Evolutionary conservation across 2,888 invertebrate species (phyloP).

Genomic region (Dioctria rufipes): DNA sequence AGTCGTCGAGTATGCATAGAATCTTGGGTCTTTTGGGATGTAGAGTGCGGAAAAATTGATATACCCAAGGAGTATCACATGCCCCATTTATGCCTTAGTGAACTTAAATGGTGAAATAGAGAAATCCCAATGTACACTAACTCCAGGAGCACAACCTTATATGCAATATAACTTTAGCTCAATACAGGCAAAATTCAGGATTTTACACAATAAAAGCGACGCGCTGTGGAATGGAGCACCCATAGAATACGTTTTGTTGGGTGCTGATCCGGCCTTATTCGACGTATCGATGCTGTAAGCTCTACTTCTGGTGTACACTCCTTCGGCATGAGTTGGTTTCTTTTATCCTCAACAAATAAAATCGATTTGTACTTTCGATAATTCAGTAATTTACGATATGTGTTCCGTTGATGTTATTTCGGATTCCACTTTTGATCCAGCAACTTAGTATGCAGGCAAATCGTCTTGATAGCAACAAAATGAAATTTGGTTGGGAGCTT

Average conservation of each 20-base stretch:
- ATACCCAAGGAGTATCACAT: conserved; percentile 45
- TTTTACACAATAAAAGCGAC: not conserved
- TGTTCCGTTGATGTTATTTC: conserved; percentile 42
- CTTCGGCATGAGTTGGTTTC: conserved; percentile 33
- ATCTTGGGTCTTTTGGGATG: conserved; percentile 21
- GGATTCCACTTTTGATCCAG: conserved; percentile 20
- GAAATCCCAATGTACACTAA: conserved; percentile 29
- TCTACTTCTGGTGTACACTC: not conserved
- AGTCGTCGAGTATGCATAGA: conserved; percentile 45
- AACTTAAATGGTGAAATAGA: conserved; percentile 48
- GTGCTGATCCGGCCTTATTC: conserved; percentile 26
- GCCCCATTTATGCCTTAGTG: conserved; percentile 55
- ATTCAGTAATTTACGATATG: conserved; percentile 54
- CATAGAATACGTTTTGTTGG: conserved; percentile 22
- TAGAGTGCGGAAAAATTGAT: conserved; percentile 51
- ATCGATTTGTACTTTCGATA: conserved; percentile 56
- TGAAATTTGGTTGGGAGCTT: conserved; percentile 7
- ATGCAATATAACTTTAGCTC: not conserved
- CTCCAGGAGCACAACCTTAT: conserved; percentile 1
- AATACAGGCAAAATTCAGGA: not conserved
- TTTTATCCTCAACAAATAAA: conserved; percentile 50
- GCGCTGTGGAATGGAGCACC: conserved; percentile 1
- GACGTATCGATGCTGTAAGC: not conserved
- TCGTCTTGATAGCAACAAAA: conserved; percentile 27
- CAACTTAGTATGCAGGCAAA: conserved; percentile 35